A percentile compares a stretch with the other conserved stretches of the same genome.
Evolutionary conservation across 2,797 vertebrate species (phyloP).

Genomic region (Melanotaenia boesemani): DNA sequence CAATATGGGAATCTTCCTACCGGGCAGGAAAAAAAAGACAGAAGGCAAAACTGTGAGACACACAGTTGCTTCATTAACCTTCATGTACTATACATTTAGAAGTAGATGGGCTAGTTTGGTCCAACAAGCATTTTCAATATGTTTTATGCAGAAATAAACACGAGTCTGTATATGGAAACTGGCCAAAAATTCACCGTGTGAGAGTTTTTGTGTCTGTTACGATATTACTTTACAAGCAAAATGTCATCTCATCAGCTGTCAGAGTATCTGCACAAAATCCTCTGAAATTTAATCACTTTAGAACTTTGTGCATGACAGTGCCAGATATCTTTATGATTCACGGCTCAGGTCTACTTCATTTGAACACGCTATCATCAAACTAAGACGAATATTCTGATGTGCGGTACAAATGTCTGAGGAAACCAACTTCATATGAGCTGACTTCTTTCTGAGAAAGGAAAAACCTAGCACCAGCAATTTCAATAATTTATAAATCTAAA

Average conservation of each 20-base stretch:
- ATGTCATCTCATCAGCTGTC: slow-evolving; percentile 26
- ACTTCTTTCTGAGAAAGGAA: slow-evolving; percentile 50
- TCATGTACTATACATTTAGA: slow-evolving; percentile 64
- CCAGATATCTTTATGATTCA: slow-evolving; percentile 42
- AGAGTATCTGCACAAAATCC: slow-evolving; percentile 18
- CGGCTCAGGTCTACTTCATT: slow-evolving; percentile 20
- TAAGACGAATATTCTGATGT: slow-evolving; percentile 27
- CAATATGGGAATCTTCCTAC: slow-evolving; percentile 48
- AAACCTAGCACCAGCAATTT: slow-evolving; percentile 52
- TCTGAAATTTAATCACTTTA: slow-evolving; percentile 42
- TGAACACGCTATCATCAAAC: slow-evolving; percentile 49
- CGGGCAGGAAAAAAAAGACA: slow-evolving; percentile 52
- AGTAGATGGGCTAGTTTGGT: slow-evolving; percentile 41
- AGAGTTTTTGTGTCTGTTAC: slow-evolving; percentile 3
- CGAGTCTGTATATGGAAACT: not conserved
- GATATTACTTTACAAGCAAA: slow-evolving; percentile 3
- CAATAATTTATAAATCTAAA: slow-evolving; percentile 79
- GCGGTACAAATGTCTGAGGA: slow-evolving; percentile 49
- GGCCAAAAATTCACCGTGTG: not conserved
- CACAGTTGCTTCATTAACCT: slow-evolving; percentile 72
- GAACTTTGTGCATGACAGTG: slow-evolving; percentile 38
- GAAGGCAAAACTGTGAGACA: slow-evolving; percentile 60
- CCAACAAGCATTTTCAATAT: slow-evolving; percentile 32
- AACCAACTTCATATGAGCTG: slow-evolving; percentile 54
- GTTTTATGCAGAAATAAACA: not conserved